Percentiles rank a stretch among this genome's conserved stretches.
Conservation (phyloP, 2,888 invertebrate species). For the Scaptomyza cyrtandrae region DNA sequence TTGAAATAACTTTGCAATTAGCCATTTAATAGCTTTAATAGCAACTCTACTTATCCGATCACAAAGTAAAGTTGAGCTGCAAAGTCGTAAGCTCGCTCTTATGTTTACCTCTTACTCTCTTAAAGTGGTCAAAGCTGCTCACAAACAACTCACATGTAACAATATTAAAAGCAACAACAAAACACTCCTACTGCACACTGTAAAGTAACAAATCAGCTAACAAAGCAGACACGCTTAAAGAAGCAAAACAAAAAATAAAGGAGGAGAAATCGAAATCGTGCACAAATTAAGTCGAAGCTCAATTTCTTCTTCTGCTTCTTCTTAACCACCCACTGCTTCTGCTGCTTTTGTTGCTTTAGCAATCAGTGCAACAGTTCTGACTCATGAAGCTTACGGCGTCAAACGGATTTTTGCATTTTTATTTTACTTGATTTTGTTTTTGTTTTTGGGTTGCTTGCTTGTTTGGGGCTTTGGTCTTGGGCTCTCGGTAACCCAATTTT, state of each 20-base stretch:
- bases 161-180: conserved; percentile 20
- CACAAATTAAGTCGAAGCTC: conserved; percentile 53
- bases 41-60: conserved; percentile 4
- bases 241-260: conserved; percentile 47
- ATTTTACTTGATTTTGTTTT: conserved; percentile 32
- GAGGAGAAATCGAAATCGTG: conserved; percentile 68
- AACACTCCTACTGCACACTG: conserved; percentile 23
- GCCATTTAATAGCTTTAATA: conserved; percentile 5
- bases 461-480: conserved; percentile 58
- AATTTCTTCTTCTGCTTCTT: conserved; percentile 14
- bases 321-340: conserved; percentile 3
- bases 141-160: conserved; percentile 43
- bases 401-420: conserved; percentile 76
- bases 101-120: conserved; percentile 37
- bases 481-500: conserved; percentile 75
- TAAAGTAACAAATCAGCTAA: conserved; percentile 57
- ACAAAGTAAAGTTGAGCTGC: conserved; percentile 11
- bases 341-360: conserved; percentile 36
- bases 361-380: conserved; percentile 74
- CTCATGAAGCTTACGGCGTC: conserved; percentile 73
- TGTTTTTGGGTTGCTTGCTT: conserved; percentile 39
- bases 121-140: conserved; percentile 38
- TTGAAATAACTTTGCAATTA: not conserved
- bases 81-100: conserved; percentile 39
- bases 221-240: conserved; percentile 61